Evolutionary conservation across 2,888 invertebrate species (phyloP).

Genomic region (Neria commutata): DNA sequence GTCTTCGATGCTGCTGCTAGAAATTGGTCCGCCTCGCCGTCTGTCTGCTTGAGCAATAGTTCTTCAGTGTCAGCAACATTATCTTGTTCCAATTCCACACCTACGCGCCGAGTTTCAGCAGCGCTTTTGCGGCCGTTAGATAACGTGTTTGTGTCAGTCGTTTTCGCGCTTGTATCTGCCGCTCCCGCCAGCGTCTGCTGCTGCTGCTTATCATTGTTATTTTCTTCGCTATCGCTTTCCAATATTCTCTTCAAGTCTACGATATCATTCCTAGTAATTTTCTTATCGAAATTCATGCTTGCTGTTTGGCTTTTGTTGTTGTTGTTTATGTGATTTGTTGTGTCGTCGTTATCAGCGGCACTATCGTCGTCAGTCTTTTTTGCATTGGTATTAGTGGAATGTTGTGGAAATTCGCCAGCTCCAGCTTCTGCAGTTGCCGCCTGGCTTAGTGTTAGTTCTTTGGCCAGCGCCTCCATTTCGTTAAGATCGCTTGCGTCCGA

Average conservation of each 20-base stretch:
- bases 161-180: background rate
- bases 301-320: background rate
- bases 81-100: too few relatives aligned
- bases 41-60: too few relatives aligned
- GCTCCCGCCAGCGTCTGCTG: background rate
- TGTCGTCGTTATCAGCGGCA: background rate
- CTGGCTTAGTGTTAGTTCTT: slow-evolving; percentile 45
- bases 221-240: slow-evolving; percentile 46
- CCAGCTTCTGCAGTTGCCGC: slow-evolving; percentile 1
- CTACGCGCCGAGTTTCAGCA: too few relatives aligned
- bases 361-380: background rate
- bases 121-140: too few relatives aligned
- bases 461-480: slow-evolving; percentile 50
- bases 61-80: too few relatives aligned
- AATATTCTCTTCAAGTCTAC: slow-evolving; percentile 53
- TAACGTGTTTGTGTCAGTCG: slow-evolving; percentile 11
- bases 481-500: slow-evolving; percentile 45
- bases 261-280: slow-evolving; percentile 39
- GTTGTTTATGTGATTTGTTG: too few relatives aligned
- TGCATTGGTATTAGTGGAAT: background rate
- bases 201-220: slow-evolving; percentile 6
- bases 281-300: background rate
- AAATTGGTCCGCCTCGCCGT: too few relatives aligned
- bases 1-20: too few relatives aligned
- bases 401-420: too few relatives aligned